phyloP scores from a whole-genome alignment of 1,140 invertebrate species.

The Bombus terrestris region DNA sequence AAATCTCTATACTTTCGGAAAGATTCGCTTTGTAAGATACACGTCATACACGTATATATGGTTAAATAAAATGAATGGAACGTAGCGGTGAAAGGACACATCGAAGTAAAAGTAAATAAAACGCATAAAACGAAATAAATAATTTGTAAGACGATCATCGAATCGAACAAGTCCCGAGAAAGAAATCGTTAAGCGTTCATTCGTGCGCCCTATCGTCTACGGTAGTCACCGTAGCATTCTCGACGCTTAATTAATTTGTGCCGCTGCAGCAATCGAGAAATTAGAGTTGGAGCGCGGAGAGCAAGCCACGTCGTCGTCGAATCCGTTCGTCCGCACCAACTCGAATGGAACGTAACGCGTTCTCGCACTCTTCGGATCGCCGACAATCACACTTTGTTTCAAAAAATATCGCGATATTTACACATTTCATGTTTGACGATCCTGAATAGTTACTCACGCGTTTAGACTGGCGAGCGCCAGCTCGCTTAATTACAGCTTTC shows the following conservation, averaged over 20 bases:
- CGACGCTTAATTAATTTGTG: slow-evolving; percentile 63
- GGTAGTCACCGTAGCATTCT: neutral
- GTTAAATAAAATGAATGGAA: slow-evolving; percentile 24
- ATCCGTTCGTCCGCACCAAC: neutral
- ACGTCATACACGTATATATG: slow-evolving; percentile 1
- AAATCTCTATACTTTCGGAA: neutral
- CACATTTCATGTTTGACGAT: slow-evolving; percentile 40
- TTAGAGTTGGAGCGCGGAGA: slow-evolving; percentile 21
- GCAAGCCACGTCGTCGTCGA: neutral
- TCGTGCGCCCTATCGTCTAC: neutral
- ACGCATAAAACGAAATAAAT: slow-evolving; percentile 50
- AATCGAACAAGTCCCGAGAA: neutral
- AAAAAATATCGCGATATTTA: slow-evolving; percentile 53
- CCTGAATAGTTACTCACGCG: slow-evolving; percentile 51
- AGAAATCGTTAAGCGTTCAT: neutral
- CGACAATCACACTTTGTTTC: slow-evolving; percentile 34
- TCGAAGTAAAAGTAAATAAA: slow-evolving; percentile 3
- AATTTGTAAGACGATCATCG: neutral
- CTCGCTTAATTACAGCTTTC: slow-evolving; percentile 11
- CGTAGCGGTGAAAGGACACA: slow-evolving; percentile 5
- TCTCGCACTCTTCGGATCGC: slow-evolving; percentile 20
- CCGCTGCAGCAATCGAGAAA: slow-evolving; percentile 67
- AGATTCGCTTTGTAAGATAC: neutral
- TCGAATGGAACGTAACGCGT: neutral
- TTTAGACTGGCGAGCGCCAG: slow-evolving; percentile 27